Evolutionary conservation across 2,113 vertebrate species (phyloP).

Genomic region (Okapia johnstoni): DNA sequence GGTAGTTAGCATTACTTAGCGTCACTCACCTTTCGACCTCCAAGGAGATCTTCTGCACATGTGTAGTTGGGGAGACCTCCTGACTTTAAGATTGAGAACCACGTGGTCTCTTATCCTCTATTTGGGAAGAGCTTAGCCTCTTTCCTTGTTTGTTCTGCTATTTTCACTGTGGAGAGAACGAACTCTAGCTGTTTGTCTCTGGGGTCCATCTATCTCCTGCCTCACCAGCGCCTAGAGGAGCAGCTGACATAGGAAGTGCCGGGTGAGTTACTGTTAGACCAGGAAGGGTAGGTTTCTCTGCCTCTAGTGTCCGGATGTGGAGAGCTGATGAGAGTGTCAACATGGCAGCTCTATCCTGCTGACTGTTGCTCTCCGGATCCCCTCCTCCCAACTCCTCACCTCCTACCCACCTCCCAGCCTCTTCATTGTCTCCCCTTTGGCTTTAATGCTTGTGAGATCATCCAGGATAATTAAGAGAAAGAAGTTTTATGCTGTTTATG

Average conservation of each 20-base stretch:
- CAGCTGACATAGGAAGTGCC: neutral
- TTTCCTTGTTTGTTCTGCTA: neutral
- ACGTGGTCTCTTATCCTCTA: neutral
- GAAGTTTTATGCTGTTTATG: conserved; percentile 70
- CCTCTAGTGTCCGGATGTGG: accelerated
- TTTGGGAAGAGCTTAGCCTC: neutral
- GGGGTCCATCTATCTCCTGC: neutral
- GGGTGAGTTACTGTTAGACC: neutral
- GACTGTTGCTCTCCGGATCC: neutral
- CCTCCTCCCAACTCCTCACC: neutral
- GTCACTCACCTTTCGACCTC: neutral
- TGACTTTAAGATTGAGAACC: neutral
- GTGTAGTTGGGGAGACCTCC: neutral
- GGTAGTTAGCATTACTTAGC: neutral
- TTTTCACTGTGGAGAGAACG: neutral
- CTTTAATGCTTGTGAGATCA: conserved; percentile 43
- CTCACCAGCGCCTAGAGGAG: neutral
- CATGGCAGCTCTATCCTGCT: neutral
- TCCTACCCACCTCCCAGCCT: neutral
- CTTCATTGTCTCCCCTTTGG: conserved; percentile 6
- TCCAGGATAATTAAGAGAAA: conserved; percentile 77
- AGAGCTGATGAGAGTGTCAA: neutral
- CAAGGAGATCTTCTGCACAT: neutral
- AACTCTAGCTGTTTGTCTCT: neutral
- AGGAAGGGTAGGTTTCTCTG: neutral